Percentiles rank a stretch among this genome's conserved stretches.
These are phyloP conservation scores for Okamejei kenojei DNA, from an alignment of 2,797 vertebrate species.

Conservation along the genomic window DNA sequence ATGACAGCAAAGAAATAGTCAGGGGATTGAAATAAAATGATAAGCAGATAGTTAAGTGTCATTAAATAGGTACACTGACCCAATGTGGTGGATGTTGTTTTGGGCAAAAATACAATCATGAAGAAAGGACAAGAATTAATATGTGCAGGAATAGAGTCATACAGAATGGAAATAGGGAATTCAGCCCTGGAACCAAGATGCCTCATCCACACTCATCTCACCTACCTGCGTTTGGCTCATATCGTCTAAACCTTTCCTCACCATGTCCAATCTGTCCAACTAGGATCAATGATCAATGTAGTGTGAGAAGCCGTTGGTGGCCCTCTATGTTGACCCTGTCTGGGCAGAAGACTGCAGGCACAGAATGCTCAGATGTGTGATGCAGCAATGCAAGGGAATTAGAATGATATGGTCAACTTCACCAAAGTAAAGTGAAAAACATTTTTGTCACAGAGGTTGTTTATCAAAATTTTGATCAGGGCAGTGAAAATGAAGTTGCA, in stretches of 20 bases:
- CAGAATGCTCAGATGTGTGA: not conserved
- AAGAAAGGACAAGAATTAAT: not conserved
- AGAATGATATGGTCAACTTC: not conserved
- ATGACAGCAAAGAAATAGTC: not conserved
- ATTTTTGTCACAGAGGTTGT: not conserved
- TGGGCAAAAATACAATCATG: not conserved
- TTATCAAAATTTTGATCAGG: not conserved
- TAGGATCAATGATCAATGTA: not conserved
- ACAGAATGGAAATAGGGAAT: too few relatives aligned
- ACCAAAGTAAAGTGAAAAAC: too few relatives aligned
- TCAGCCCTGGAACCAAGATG: too few relatives aligned
- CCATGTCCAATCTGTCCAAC: too few relatives aligned
- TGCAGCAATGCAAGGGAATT: not conserved
- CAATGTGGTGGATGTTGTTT: not conserved
- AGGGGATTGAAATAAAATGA: not conserved
- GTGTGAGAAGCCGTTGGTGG: not conserved
- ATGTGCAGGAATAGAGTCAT: not conserved
- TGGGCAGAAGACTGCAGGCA: not conserved
- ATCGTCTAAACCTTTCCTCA: too few relatives aligned
- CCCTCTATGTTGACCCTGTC: not conserved
- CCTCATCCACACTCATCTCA: too few relatives aligned
- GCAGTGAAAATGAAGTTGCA: not conserved
- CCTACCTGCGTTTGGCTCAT: too few relatives aligned
- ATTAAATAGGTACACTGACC: not conserved
- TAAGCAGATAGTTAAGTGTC: not conserved